These are phyloP conservation scores for Rhinichthys klamathensis DNA, from an alignment of 2,113 vertebrate genomes.

Conservation along the genomic window DNA sequence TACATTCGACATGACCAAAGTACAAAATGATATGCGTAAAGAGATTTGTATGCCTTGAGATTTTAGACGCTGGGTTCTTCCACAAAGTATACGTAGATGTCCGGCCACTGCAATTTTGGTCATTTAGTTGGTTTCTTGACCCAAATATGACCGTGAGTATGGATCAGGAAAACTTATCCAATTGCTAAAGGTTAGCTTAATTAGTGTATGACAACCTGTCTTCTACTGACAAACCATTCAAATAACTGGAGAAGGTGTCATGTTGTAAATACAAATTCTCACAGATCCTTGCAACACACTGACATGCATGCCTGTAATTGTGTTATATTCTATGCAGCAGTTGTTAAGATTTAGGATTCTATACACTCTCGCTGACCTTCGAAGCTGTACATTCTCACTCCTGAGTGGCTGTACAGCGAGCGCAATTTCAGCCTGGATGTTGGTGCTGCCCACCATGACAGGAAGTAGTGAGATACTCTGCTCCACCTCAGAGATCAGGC, in stretches of 20 bases:
- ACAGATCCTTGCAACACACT: no score
- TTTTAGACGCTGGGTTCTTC: background rate
- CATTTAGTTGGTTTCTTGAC: background rate
- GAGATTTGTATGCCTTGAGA: background rate
- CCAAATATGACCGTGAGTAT: background rate
- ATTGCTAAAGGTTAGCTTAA: background rate
- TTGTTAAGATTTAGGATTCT: background rate
- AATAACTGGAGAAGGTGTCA: background rate
- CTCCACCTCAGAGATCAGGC: conserved; percentile 81
- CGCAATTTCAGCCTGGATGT: conserved; percentile 78
- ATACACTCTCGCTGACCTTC: conserved; percentile 74
- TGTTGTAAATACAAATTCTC: no score
- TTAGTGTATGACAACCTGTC: background rate
- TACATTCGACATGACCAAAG: background rate
- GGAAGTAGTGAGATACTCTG: conserved; percentile 75
- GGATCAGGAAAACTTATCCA: background rate
- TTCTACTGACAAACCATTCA: background rate
- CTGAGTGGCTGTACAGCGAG: conserved; percentile 78
- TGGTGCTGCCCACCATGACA: conserved; percentile 59
- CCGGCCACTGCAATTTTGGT: background rate
- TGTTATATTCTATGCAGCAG: background rate
- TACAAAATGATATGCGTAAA: background rate
- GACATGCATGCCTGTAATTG: no score
- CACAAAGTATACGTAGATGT: background rate
- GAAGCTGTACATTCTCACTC: conserved; percentile 83